Percentiles rank a stretch among this genome's conserved stretches.
Evolutionary conservation across 2,888 invertebrate genomes (phyloP).

Genomic region (Monoplex corrugatus): DNA sequence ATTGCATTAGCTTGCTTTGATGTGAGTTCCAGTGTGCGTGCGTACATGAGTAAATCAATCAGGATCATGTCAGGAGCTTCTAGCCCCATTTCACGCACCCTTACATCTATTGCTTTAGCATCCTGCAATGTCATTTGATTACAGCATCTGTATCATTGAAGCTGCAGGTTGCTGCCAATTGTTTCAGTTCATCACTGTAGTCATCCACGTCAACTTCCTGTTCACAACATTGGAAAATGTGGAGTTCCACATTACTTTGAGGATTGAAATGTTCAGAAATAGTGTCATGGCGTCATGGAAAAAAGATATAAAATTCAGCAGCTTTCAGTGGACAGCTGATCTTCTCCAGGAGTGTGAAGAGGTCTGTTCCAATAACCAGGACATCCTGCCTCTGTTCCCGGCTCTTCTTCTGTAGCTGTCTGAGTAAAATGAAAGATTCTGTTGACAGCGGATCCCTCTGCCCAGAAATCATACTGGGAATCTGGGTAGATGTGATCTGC

Average conservation of each 20-base stretch:
- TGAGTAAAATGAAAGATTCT: too few species aligned
- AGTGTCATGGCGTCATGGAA: too few species aligned
- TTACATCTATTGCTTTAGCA: not conserved
- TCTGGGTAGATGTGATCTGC: too few species aligned
- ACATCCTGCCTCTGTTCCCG: too few species aligned
- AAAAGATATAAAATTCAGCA: too few species aligned
- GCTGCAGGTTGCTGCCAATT: not conserved
- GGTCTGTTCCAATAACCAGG: too few species aligned
- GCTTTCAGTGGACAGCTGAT: too few species aligned
- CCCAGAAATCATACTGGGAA: too few species aligned
- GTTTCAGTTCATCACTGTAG: not conserved
- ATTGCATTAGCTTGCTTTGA: not conserved
- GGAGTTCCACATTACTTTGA: not conserved
- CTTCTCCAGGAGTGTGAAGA: too few species aligned
- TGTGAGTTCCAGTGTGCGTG: not conserved
- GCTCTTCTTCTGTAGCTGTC: too few species aligned
- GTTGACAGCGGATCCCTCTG: too few species aligned
- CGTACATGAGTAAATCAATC: not conserved
- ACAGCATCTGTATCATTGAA: not conserved
- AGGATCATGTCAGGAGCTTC: not conserved
- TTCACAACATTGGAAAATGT: not conserved
- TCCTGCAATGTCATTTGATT: not conserved
- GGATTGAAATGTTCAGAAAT: not conserved
- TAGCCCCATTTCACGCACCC: not conserved
- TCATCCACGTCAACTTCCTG: not conserved